phyloP scores from a whole-genome alignment of 1,140 invertebrate species.

The Carcinoscorpius rotundicauda region DNA sequence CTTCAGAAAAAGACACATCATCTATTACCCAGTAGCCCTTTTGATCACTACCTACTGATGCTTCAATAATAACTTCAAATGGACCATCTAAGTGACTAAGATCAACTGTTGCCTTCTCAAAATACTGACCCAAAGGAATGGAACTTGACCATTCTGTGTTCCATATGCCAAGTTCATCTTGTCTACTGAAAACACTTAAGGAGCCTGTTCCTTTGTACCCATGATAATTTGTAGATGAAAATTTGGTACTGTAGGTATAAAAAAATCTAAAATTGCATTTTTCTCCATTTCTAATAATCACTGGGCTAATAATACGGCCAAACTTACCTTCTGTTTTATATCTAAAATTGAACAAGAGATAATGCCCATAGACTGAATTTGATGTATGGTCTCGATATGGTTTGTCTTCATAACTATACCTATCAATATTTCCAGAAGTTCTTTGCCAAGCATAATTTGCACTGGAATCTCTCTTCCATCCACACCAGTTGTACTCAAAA shows the following conservation, averaged over 20 bases:
- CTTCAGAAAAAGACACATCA: constrained; percentile 33
- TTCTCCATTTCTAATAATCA: constrained; percentile 10
- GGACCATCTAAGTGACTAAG: constrained; percentile 4
- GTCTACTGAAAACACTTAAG: constrained; percentile 12
- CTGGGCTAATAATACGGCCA: constrained; percentile 10
- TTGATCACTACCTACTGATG: constrained; percentile 23
- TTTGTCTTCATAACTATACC: neutral
- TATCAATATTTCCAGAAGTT: neutral
- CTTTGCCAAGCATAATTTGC: constrained; percentile 10
- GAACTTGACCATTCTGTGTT: constrained; percentile 4
- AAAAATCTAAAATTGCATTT: constrained; percentile 21
- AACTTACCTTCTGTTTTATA: constrained; percentile 4
- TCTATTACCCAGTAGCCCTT: constrained; percentile 33
- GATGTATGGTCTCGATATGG: constrained; percentile 19
- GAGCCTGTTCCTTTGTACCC: constrained; percentile 13
- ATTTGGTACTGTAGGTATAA: constrained; percentile 14
- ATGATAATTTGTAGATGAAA: constrained; percentile 14
- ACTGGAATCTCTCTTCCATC: constrained; percentile 6
- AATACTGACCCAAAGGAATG: constrained; percentile 15
- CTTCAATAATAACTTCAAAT: constrained; percentile 30
- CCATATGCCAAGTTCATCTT: constrained; percentile 12
- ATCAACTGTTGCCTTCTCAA: constrained; percentile 16
- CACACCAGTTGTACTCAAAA: constrained; percentile 19
- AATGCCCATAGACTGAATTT: constrained; percentile 20
- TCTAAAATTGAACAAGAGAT: constrained; percentile 11